Conservation (phyloP, 2,888 invertebrate species). For the Cremastinae sp. region DNA sequence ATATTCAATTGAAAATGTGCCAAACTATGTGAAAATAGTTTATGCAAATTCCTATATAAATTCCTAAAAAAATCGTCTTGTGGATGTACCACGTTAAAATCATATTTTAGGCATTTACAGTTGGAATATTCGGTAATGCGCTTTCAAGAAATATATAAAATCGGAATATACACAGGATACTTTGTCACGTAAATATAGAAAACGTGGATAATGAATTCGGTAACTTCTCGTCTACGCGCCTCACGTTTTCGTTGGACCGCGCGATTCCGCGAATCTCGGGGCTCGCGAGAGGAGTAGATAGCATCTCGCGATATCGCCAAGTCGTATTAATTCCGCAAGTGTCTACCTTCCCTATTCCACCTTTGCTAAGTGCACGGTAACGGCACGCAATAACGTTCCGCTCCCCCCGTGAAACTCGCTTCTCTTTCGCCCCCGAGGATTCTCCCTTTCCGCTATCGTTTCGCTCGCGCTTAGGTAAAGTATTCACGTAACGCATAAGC, state of each 20-base stretch:
- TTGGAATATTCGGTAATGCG: too few species aligned
- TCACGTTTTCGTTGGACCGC: constrained; percentile 74
- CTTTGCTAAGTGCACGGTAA: constrained; percentile 65
- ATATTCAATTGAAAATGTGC: too few species aligned
- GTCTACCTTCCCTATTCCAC: constrained; percentile 66
- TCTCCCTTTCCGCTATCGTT: constrained; percentile 53
- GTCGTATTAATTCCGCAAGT: constrained; percentile 73
- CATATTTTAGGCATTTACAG: too few species aligned
- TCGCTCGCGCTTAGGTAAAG: constrained; percentile 76
- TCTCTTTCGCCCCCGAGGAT: constrained; percentile 18
- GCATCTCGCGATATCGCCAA: constrained; percentile 72
- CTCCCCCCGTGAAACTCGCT: constrained; percentile 40
- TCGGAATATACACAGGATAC: too few species aligned
- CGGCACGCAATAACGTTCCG: constrained; percentile 66
- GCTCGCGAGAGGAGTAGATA: constrained; percentile 64
- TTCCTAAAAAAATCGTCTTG: too few species aligned
- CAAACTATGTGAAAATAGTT: too few species aligned
- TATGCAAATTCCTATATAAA: too few species aligned
- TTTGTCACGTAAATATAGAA: neutral
- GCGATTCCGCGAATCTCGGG: constrained; percentile 38
- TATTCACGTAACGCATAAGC: constrained; percentile 80
- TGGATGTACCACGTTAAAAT: too few species aligned
- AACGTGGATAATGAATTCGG: constrained; percentile 52
- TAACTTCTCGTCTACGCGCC: constrained; percentile 76
- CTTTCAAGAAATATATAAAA: too few species aligned